Evolutionary conservation across 1,140 invertebrate species (phyloP).

Genomic region (Drosophila melanogaster): Release_6_plus_ISO1_MT NC_004354.4:651501-652000

Average conservation of each 20-base stretch:
- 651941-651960: slow-evolving; percentile 49
- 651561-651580: slow-evolving; percentile 74
- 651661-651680: slow-evolving; percentile 36
- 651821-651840: slow-evolving; percentile 34
- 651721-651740: slow-evolving; percentile 70
- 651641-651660: slow-evolving; percentile 45
- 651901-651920: slow-evolving; percentile 66
- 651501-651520: slow-evolving; percentile 41
- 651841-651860: slow-evolving; percentile 23
- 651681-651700: slow-evolving; percentile 65
- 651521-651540: slow-evolving; percentile 58
- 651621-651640: slow-evolving; percentile 79
- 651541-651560: slow-evolving; percentile 68
- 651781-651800: slow-evolving; percentile 3
- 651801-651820: slow-evolving; percentile 17
- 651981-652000: slow-evolving; percentile 63
- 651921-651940: slow-evolving; percentile 61
- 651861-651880: slow-evolving; percentile 59
- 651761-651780: slow-evolving; percentile 9
- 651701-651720: slow-evolving; percentile 37
- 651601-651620: slow-evolving; percentile 79
- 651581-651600: slow-evolving; percentile 72
- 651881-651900: slow-evolving; percentile 60
- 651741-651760: slow-evolving; percentile 55
- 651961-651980: slow-evolving; percentile 59